phyloP scores from a whole-genome alignment of 2,113 vertebrate genomes.

The Atrichornis clamosus region DNA sequence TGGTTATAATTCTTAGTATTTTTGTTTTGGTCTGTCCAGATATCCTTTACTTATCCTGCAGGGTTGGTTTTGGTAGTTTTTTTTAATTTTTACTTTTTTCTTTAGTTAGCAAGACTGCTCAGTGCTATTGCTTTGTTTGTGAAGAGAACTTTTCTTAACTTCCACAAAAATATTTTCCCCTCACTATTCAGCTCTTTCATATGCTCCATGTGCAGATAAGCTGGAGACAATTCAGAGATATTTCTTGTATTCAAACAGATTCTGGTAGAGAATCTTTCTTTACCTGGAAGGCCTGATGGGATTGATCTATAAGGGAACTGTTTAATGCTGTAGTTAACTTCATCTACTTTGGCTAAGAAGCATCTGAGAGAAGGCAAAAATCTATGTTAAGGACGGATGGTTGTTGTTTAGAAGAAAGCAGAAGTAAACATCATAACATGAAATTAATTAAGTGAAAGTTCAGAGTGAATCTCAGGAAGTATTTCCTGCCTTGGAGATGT shows the following conservation, averaged over 20 bases:
- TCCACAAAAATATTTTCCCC: background rate
- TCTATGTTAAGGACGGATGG: background rate
- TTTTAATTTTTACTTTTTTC: background rate
- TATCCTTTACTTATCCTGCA: background rate
- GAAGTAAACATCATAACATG: slow-evolving; percentile 5
- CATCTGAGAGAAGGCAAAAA: slow-evolving; percentile 53
- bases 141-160: background rate
- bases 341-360: slow-evolving; percentile 54
- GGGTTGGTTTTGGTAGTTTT: background rate
- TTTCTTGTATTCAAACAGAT: background rate
- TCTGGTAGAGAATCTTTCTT: background rate
- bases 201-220: background rate
- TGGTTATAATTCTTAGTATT: background rate
- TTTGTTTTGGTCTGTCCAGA: background rate
- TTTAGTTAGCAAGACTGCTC: background rate
- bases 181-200: background rate
- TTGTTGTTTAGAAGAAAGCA: slow-evolving; percentile 1
- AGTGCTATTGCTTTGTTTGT: background rate
- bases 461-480: background rate
- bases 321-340: slow-evolving; percentile 13
- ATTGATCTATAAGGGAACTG: background rate
- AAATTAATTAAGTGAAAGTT: slow-evolving; percentile 56
- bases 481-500: background rate
- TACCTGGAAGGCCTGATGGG: background rate
- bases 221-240: background rate